Base-by-base conservation (phyloP, 2,888 invertebrate genomes). In the Dyspetes luteomarginatus region DNA sequence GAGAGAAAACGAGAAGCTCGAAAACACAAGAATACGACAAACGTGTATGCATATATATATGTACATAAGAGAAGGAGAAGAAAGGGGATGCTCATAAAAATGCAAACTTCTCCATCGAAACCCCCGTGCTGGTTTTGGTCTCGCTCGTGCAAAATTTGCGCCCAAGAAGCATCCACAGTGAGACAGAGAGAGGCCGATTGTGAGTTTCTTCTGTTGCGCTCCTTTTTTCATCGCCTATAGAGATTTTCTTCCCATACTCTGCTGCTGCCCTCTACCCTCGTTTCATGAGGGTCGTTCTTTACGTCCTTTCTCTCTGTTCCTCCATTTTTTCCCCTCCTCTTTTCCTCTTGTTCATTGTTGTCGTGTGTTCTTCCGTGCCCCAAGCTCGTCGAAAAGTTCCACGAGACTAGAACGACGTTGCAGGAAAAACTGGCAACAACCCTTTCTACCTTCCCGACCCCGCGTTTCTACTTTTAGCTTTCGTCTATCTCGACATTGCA, bases 91-190 rank as follows among this genome's bases (percentile, higher is more conserved):
- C 89, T 89, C 88, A 88, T 89, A 89, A 89, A 89, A 89, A 89
- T 89, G 88, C 89, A 89, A 89, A 89, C 89, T 89, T 88, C 86
- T 83, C 85, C 71, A 81, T 74, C 81, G 81, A 81, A 83, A 69
- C 78, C 74, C 73, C 78, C 48, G n/a, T 17, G 5, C 48, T 5
- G 56, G 30, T 60, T 65, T 74, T 19, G 55, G 62, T 15, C 48
- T 45, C 55, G 67, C 48, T 48, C 48, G 48, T 19, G 56, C 12
- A 43, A 50, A 45, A 64, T 69, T 78, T 58, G 52, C 64, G 56
- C 60, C 28, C 41, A n/a, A 45, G 45, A 19, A 74, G 58, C 17
- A 19, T 3, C 64, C 43, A 30, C 62, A n/a, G n/a, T n/a, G n/a
- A n/a, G n/a, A n/a, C 7, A 9, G 36, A 22, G 28, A 30, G 78